Evolutionary conservation across 2,888 invertebrate genomes (phyloP).

Genomic region (Drosophila quasianomalipes): DNA sequence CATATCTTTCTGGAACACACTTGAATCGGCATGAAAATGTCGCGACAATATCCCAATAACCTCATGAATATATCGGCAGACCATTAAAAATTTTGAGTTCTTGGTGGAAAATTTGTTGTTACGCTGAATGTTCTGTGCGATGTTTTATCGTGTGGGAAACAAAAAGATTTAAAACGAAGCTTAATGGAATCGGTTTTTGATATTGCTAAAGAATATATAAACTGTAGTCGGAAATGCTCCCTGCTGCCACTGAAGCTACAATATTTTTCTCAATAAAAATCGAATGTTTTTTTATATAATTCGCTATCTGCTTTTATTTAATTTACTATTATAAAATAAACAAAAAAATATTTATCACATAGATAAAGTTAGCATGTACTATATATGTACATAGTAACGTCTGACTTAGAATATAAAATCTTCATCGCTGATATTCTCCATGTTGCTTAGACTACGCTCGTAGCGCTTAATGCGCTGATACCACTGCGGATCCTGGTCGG

Average conservation of each 20-base stretch:
- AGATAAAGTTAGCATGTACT: not conserved
- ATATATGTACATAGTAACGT: not conserved
- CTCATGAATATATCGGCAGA: not conserved
- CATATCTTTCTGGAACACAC: not conserved
- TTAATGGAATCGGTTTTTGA: not conserved
- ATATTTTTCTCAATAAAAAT: not conserved
- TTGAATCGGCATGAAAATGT: not conserved
- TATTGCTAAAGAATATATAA: not conserved
- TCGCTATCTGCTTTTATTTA: not conserved
- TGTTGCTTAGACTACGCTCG: slow-evolving; percentile 69
- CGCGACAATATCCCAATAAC: not conserved
- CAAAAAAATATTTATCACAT: slow-evolving; percentile 36
- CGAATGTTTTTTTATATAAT: not conserved
- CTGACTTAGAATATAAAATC: slow-evolving; percentile 64
- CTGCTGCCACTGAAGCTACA: not conserved
- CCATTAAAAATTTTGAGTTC: too few relatives aligned
- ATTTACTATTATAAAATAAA: not conserved
- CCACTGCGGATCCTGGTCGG: slow-evolving; percentile 87
- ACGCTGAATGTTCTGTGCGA: too few relatives aligned
- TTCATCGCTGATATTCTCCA: slow-evolving; percentile 59
- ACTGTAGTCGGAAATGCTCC: not conserved
- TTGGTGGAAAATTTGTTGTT: too few relatives aligned
- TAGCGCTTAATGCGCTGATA: slow-evolving; percentile 85
- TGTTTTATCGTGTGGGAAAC: too few relatives aligned
- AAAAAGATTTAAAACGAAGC: not conserved